A percentile compares a stretch with the other conserved stretches of the same genome.
Evolutionary conservation across 2,113 vertebrate genomes (phyloP).

Genomic region (Neotoma lepida): DNA sequence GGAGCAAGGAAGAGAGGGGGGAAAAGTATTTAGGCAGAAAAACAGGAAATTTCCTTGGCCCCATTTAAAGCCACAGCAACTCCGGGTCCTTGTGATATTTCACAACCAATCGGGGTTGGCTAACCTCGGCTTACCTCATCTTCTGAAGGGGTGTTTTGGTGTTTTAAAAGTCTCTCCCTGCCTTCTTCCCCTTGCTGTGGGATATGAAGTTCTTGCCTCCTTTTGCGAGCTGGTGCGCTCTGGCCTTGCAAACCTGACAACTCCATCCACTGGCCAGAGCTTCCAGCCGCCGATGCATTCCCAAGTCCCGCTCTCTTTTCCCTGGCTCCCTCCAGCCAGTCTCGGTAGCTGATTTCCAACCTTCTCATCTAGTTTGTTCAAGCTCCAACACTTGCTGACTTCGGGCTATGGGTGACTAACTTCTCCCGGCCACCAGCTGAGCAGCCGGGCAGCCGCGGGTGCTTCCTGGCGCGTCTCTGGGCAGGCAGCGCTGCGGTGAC

Average conservation of each 20-base stretch:
- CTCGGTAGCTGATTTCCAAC: not conserved
- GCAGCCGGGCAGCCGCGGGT: not conserved
- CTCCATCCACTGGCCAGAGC: not conserved
- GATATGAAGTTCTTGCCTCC: slow-evolving; percentile 54
- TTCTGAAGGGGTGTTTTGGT: slow-evolving; percentile 68
- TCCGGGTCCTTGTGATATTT: slow-evolving; percentile 67
- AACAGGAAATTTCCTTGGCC: slow-evolving; percentile 72
- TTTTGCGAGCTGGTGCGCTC: not conserved
- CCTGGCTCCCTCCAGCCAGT: not conserved
- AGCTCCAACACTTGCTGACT: not conserved
- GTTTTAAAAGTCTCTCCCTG: slow-evolving; percentile 66
- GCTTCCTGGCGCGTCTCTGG: slow-evolving; percentile 66
- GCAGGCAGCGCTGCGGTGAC: not conserved
- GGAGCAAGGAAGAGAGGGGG: not conserved
- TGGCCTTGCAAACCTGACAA: not conserved
- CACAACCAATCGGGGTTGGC: slow-evolving; percentile 70
- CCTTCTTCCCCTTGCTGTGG: slow-evolving; percentile 17
- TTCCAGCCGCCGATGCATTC: not conserved
- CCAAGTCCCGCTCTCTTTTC: not conserved
- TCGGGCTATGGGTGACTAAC: slow-evolving; percentile 71
- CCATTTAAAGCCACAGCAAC: slow-evolving; percentile 75
- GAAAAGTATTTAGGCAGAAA: slow-evolving; percentile 61
- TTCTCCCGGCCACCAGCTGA: slow-evolving; percentile 71
- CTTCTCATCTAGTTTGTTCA: not conserved
- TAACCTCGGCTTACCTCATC: slow-evolving; percentile 79